Evolutionary conservation across 2,113 vertebrate genomes (phyloP).

Genomic region (Strigops habroptila): DNA sequence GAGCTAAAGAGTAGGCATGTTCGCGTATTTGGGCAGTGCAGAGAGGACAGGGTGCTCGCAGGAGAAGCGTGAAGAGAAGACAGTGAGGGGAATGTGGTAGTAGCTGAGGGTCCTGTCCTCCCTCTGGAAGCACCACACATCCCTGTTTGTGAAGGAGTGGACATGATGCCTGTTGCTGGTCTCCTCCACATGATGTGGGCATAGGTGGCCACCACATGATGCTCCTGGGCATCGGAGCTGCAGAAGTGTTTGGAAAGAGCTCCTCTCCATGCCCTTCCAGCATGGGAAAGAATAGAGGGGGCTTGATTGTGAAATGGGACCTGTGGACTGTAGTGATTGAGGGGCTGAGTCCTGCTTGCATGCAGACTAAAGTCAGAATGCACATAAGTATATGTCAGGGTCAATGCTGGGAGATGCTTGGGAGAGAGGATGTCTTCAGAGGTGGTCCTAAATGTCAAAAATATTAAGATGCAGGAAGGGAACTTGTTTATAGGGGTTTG

Average conservation of each 20-base stretch:
- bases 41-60: not conserved
- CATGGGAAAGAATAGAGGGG: not conserved
- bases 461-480: not conserved
- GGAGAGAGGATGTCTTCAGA: not conserved
- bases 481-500: not conserved
- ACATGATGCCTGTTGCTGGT: rapidly evolving
- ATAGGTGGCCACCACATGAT: not conserved
- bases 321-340: not conserved
- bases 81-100: not conserved
- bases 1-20: not conserved
- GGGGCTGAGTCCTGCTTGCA: not conserved
- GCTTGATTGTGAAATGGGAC: not conserved
- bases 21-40: too few relatives aligned
- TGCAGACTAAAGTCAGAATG: not conserved
- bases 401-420: not conserved
- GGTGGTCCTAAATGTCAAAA: not conserved
- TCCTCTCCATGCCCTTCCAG: not conserved
- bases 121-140: not conserved
- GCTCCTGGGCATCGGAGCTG: rapidly evolving
- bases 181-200: not conserved
- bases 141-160: not conserved
- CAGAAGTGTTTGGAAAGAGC: rapidly evolving
- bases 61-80: not conserved
- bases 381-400: not conserved
- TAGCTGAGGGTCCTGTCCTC: not conserved